Percentiles rank a stretch among this genome's conserved stretches.
phyloP scores from a whole-genome alignment of 37 sponge, comb jelly and placozoan species.

The Diacarnus erythraeanus region DNA sequence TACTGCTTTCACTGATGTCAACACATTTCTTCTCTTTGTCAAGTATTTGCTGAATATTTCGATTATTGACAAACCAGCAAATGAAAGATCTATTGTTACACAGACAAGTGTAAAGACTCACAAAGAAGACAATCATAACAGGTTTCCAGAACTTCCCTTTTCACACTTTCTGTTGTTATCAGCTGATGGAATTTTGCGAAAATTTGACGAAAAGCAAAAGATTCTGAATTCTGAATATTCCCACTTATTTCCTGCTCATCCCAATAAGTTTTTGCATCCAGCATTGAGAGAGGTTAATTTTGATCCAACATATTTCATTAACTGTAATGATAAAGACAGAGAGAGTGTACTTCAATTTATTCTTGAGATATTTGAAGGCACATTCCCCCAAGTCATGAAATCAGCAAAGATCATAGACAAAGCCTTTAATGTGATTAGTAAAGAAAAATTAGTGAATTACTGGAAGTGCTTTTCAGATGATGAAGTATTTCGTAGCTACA shows the following conservation, averaged over 20 bases:
- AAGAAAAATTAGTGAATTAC: neutral
- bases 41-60: neutral
- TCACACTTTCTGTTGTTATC: conserved; percentile 40
- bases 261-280: conserved; percentile 10
- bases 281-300: neutral
- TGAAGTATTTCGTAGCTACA: conserved; percentile 8
- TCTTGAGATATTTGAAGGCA: neutral
- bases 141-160: conserved; percentile 35
- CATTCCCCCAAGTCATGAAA: neutral
- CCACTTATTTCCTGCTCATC: neutral
- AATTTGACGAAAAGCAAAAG: conserved; percentile 23
- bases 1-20: conserved; percentile 4
- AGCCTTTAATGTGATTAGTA: neutral
- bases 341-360: neutral
- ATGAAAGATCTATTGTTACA: neutral
- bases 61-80: neutral
- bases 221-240: neutral
- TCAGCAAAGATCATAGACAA: neutral
- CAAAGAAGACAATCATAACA: too few species aligned
- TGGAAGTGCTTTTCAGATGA: neutral
- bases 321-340: neutral
- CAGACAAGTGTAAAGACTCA: neutral
- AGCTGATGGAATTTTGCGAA: conserved; percentile 26
- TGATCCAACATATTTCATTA: neutral
- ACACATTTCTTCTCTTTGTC: neutral